A percentile compares a stretch with the other conserved stretches of the same genome.
Conservation (phyloP, 2,797 vertebrate genomes). For the Chloroceryle inda region DNA sequence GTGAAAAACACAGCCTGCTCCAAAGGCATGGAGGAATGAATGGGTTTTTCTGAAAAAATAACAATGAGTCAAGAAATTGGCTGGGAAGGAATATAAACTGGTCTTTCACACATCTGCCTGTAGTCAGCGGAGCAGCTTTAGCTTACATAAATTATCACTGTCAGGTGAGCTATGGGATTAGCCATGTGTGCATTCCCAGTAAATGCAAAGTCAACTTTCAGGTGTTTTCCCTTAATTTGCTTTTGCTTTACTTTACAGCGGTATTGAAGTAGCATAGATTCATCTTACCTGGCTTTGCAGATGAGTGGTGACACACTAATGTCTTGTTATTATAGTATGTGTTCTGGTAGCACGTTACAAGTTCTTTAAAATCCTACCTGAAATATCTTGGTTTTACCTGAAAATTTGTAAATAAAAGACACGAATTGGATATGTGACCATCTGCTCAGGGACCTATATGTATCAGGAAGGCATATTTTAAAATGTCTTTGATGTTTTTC, state of each 20-base stretch:
- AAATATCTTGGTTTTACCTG: background rate
- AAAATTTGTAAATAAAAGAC: background rate
- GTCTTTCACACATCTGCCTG: background rate
- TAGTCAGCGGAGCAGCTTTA: background rate
- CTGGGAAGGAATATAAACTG: background rate
- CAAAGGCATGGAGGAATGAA: background rate
- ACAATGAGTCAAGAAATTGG: background rate
- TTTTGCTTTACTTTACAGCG: background rate
- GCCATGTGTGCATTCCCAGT: background rate
- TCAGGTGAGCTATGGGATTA: background rate
- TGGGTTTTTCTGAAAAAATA: background rate
- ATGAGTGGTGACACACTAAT: background rate
- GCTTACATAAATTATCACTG: fast-evolving
- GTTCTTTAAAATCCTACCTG: background rate
- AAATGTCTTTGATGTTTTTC: background rate
- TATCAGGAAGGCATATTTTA: background rate
- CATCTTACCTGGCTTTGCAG: background rate
- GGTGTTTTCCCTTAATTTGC: background rate
- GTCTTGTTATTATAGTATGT: background rate
- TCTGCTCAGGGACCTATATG: background rate
- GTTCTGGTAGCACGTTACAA: fast-evolving
- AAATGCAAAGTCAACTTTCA: background rate
- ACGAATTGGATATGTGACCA: background rate
- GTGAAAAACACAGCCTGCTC: background rate
- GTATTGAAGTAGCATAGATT: background rate